These are phyloP conservation scores for Hypocryptadius cinnamomeus DNA, from an alignment of 2,113 vertebrate genomes.

Conservation along the genomic window DNA sequence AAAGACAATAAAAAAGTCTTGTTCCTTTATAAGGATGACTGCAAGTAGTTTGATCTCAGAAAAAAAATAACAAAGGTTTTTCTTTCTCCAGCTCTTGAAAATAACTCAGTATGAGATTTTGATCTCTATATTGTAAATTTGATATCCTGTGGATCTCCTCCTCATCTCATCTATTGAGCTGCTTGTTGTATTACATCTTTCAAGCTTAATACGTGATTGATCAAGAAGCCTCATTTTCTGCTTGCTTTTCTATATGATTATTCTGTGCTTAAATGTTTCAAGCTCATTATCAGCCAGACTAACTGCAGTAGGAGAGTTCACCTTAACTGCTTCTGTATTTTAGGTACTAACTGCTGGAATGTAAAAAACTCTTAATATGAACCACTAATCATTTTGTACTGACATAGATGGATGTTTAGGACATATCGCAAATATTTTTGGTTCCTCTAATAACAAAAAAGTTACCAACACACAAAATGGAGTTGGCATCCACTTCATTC, in stretches of 20 bases:
- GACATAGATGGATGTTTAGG: background rate
- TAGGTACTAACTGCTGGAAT: background rate
- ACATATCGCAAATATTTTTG: background rate
- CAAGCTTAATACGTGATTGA: background rate
- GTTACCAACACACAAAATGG: background rate
- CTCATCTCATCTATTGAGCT: slow-evolving; percentile 1
- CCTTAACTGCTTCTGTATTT: background rate
- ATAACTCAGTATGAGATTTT: slow-evolving; percentile 52
- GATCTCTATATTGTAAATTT: slow-evolving; percentile 39
- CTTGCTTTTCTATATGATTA: background rate
- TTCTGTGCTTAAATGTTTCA: background rate
- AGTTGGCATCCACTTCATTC: background rate
- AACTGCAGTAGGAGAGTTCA: background rate
- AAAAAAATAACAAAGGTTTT: slow-evolving; percentile 13
- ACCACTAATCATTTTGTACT: background rate
- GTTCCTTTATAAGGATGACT: background rate
- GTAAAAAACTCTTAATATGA: background rate
- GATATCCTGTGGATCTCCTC: slow-evolving; percentile 39
- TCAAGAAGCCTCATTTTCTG: slow-evolving; percentile 21
- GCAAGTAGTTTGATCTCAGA: slow-evolving; percentile 9
- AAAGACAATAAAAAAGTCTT: slow-evolving; percentile 27
- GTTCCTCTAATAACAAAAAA: background rate
- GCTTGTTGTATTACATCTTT: background rate
- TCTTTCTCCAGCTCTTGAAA: background rate
- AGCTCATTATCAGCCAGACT: background rate